A percentile compares a stretch with the other conserved stretches of the same genome.
phyloP scores from a whole-genome alignment of 2,797 vertebrate genomes.

The Sebastes jordani region DNA sequence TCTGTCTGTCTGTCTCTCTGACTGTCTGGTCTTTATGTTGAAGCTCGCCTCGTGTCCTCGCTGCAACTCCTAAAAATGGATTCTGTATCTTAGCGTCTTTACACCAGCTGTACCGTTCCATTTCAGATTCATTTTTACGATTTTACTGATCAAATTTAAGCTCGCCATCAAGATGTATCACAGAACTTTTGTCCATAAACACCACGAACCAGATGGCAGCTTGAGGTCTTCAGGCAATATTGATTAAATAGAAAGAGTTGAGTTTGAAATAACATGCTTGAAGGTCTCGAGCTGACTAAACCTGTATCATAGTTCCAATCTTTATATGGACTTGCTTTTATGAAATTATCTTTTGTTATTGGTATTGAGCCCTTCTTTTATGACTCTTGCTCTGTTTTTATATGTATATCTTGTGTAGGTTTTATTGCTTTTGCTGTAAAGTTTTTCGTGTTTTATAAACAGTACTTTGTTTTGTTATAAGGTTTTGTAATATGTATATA shows the following conservation, averaged over 20 bases:
- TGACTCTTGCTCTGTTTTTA: slow-evolving; percentile 4
- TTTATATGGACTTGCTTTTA: slow-evolving; percentile 13
- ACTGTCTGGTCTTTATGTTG: neutral
- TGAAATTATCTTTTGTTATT: slow-evolving; percentile 28
- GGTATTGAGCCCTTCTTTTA: slow-evolving; percentile 20
- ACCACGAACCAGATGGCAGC: slow-evolving; percentile 1
- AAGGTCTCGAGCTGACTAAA: slow-evolving; percentile 9
- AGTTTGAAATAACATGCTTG: slow-evolving; percentile 8
- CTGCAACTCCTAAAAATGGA: neutral
- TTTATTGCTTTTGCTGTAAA: slow-evolving; percentile 9
- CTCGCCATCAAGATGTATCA: neutral
- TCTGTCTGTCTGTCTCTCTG: neutral
- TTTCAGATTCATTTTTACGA: neutral
- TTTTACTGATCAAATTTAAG: slow-evolving; percentile 16
- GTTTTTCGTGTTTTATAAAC: neutral
- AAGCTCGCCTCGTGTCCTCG: neutral
- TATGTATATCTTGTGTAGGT: neutral
- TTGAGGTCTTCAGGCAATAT: slow-evolving; percentile 4
- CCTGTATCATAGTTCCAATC: slow-evolving; percentile 1
- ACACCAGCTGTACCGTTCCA: neutral
- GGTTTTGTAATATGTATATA: neutral
- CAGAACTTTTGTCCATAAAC: neutral
- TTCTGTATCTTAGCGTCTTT: neutral
- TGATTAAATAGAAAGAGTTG: slow-evolving; percentile 12
- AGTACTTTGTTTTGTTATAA: neutral